phyloP scores from a whole-genome alignment of 2,113 vertebrate genomes.

The Fregata magnificens region DNA sequence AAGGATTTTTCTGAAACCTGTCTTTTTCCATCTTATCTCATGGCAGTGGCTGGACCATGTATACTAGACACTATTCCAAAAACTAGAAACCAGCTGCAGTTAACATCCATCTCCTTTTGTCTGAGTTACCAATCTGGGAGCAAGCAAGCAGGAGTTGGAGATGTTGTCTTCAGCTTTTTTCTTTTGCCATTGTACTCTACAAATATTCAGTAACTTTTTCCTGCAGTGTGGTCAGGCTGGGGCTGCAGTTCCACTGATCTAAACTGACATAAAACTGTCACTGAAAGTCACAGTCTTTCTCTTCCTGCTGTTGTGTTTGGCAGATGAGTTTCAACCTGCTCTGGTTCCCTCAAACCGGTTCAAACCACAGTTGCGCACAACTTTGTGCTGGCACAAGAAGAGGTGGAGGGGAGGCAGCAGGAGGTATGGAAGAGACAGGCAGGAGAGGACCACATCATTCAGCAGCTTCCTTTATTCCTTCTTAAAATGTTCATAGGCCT shows the following conservation, averaged over 20 bases:
- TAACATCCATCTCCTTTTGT: background rate
- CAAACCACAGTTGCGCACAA: background rate
- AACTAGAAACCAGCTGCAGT: background rate
- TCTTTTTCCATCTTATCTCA: background rate
- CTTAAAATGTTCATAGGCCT: background rate
- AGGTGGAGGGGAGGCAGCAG: background rate
- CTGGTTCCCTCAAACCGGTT: constrained; percentile 4
- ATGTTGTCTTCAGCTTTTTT: background rate
- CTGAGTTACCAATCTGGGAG: background rate
- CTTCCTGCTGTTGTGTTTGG: background rate
- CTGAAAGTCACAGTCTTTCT: background rate
- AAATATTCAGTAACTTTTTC: background rate
- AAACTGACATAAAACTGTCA: constrained; percentile 25
- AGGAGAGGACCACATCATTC: background rate
- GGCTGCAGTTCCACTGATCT: background rate
- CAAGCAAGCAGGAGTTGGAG: background rate
- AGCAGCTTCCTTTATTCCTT: background rate
- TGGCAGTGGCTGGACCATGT: background rate
- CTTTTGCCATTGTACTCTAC: background rate
- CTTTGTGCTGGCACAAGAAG: background rate
- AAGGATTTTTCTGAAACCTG: background rate
- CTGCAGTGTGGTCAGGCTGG: background rate
- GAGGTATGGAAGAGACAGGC: background rate
- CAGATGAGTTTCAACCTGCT: constrained; percentile 3
- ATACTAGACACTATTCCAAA: background rate